A percentile compares a stretch with the other conserved stretches of the same genome.
Evolutionary conservation across 2,888 invertebrate genomes (phyloP).

Genomic region (Diploptera punctata): DNA sequence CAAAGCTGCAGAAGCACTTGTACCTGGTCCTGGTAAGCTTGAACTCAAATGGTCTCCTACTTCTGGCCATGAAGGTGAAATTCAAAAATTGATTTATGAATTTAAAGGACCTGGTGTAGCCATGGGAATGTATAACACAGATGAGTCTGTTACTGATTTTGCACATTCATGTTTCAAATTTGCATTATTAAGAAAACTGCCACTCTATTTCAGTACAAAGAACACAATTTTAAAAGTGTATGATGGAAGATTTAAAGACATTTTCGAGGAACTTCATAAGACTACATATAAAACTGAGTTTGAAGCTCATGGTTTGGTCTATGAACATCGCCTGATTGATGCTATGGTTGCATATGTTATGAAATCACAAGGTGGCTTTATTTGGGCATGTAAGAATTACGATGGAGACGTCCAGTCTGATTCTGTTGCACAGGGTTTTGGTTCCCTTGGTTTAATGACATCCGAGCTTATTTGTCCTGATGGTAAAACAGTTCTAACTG

Average conservation of each 20-base stretch:
- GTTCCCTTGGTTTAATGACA: slow-evolving; percentile 97
- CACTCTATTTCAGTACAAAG: slow-evolving; percentile 94
- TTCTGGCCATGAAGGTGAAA: slow-evolving; percentile 63
- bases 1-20: slow-evolving; percentile 95
- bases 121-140: slow-evolving; percentile 96
- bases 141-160: slow-evolving; percentile 91
- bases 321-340: slow-evolving; percentile 97
- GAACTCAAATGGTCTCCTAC: slow-evolving; percentile 82
- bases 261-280: slow-evolving; percentile 95
- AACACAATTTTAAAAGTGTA: slow-evolving; percentile 97
- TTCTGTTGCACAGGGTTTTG: slow-evolving; percentile 96
- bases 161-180: slow-evolving; percentile 94
- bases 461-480: slow-evolving; percentile 96
- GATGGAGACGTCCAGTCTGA: slow-evolving; percentile 99
- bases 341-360: slow-evolving; percentile 99
- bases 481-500: slow-evolving; percentile 97
- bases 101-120: slow-evolving; percentile 88
- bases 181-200: slow-evolving; percentile 84
- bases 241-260: slow-evolving; percentile 96
- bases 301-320: slow-evolving; percentile 91
- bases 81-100: slow-evolving; percentile 79
- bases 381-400: too few species aligned
- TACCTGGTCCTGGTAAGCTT: slow-evolving; percentile 88
- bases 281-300: slow-evolving; percentile 83
- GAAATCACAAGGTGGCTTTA: slow-evolving; percentile 98